Evolutionary conservation across 2,888 invertebrate species (phyloP).

Genomic region (Pediacus dermestoides): DNA sequence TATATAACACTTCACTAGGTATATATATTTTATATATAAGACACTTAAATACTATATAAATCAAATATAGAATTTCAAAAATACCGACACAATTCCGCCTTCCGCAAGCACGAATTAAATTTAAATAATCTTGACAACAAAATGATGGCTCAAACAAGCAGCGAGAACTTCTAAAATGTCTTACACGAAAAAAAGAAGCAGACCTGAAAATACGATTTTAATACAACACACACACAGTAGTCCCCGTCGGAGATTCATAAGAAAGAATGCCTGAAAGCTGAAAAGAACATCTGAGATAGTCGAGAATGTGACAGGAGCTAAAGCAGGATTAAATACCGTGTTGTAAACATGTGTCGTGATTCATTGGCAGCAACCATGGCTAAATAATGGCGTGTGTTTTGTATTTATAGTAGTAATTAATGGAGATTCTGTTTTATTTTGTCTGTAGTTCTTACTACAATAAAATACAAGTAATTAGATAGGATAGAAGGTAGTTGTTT

Average conservation of each 20-base stretch:
- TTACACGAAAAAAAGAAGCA: conserved; percentile 7
- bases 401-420: conserved; percentile 37
- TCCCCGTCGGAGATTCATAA: too few species aligned
- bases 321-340: conserved; percentile 29
- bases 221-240: too few species aligned
- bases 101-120: too few species aligned
- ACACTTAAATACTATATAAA: too few species aligned
- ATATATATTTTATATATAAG: too few species aligned
- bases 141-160: too few species aligned
- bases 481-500: too few species aligned
- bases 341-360: conserved; percentile 36
- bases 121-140: too few species aligned
- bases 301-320: conserved; percentile 23
- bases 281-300: conserved; percentile 12
- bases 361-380: conserved; percentile 28
- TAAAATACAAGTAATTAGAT: conserved; percentile 21
- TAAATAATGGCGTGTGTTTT: conserved; percentile 30
- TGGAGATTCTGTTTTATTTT: conserved; percentile 31
- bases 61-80: too few species aligned
- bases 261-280: conserved; percentile 9
- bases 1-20: too few species aligned
- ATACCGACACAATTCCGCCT: too few species aligned
- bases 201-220: conserved; percentile 8
- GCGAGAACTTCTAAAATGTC: too few species aligned
- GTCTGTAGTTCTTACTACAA: conserved; percentile 21